Percentiles rank a stretch among this genome's conserved stretches.
phyloP scores from a whole-genome alignment of 2,113 vertebrate genomes.

The Smithornis capensis region DNA sequence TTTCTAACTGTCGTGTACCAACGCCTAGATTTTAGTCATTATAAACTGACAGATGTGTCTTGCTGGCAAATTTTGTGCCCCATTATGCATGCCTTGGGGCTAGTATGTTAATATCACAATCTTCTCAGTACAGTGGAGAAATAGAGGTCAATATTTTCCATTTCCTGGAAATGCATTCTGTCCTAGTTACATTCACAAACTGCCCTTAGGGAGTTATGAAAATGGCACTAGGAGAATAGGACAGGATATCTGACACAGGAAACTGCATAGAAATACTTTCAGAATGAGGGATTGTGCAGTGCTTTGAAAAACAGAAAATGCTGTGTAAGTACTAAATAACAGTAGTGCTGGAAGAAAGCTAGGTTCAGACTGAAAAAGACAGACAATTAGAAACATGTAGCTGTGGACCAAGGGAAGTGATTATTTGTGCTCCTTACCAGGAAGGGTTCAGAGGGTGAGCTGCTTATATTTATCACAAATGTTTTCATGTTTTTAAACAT shows the following conservation, averaged over 20 bases:
- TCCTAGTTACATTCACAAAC: slow-evolving; percentile 39
- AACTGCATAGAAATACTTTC: slow-evolving; percentile 49
- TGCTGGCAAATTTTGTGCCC: slow-evolving; percentile 1
- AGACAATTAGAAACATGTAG: neutral
- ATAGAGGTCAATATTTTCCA: slow-evolving; percentile 59
- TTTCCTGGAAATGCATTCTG: slow-evolving; percentile 63
- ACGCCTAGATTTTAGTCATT: neutral
- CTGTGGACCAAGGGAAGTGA: neutral
- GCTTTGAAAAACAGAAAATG: slow-evolving; percentile 32
- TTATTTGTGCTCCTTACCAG: neutral
- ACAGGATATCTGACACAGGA: slow-evolving; percentile 62
- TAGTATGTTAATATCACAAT: slow-evolving; percentile 5
- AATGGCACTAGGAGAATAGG: slow-evolving; percentile 24
- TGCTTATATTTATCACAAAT: neutral
- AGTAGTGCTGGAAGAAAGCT: neutral
- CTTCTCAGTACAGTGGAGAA: slow-evolving; percentile 22
- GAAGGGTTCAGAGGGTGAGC: neutral
- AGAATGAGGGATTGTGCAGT: slow-evolving; percentile 15
- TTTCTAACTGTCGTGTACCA: neutral
- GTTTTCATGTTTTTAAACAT: neutral
- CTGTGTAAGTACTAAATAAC: slow-evolving; percentile 1
- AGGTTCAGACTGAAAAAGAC: neutral
- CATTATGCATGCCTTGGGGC: neutral
- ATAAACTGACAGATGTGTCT: neutral
- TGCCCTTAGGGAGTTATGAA: slow-evolving; percentile 59